Conservation (phyloP, 2,797 vertebrate genomes). For the Mareca strepera region DNA sequence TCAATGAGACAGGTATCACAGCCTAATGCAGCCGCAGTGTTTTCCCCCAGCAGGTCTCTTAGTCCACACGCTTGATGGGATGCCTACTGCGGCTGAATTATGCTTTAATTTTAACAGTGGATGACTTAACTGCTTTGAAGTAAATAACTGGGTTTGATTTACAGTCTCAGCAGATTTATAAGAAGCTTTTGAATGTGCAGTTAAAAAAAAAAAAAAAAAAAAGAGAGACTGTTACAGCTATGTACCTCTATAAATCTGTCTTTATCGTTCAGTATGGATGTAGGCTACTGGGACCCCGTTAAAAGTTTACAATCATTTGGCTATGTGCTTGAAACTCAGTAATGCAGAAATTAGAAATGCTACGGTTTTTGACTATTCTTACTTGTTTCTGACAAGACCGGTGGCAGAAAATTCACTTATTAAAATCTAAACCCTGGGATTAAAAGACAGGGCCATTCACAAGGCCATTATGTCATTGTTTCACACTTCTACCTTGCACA, state of each 20-base stretch:
- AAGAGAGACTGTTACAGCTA: background rate
- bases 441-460: background rate
- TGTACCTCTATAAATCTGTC: constrained; percentile 69
- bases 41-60: background rate
- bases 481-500: background rate
- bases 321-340: constrained; percentile 25
- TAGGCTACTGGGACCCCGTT: constrained; percentile 46
- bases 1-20: background rate
- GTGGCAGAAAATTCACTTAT: background rate
- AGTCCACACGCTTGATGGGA: background rate
- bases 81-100: constrained; percentile 56
- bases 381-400: constrained; percentile 12
- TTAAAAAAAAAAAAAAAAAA: constrained; percentile 18
- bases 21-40: background rate
- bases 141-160: constrained; percentile 72
- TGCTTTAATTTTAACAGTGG: constrained; percentile 69
- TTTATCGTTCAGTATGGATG: constrained; percentile 54
- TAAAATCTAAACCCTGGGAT: background rate
- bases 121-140: constrained; percentile 67
- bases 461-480: background rate
- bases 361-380: background rate
- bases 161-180: constrained; percentile 52
- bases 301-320: constrained; percentile 62
- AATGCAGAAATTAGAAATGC: constrained; percentile 53
- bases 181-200: constrained; percentile 50